A percentile compares a stretch with the other conserved stretches of the same genome.
phyloP scores from a whole-genome alignment of 2,797 vertebrate genomes.

The Benthosema pterotum region DNA sequence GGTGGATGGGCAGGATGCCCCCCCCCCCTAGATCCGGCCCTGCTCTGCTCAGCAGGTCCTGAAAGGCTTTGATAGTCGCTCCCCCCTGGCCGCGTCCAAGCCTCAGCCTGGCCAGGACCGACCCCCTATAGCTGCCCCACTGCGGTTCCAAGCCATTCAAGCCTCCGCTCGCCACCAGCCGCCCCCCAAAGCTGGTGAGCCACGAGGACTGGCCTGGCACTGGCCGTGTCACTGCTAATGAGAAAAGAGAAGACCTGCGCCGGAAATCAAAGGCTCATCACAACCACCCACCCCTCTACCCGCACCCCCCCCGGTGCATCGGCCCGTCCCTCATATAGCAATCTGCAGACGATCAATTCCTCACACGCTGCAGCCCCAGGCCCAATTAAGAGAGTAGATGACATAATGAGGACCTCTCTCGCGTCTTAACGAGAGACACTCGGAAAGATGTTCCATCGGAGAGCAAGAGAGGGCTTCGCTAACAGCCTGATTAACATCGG shows the following conservation, averaged over 20 bases:
- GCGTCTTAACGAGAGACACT: constrained; percentile 55
- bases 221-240: constrained; percentile 64
- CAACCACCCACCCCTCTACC: constrained; percentile 45
- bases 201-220: constrained; percentile 28
- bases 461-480: constrained; percentile 48
- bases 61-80: constrained; percentile 71
- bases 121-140: too few species aligned
- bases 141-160: too few species aligned
- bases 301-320: constrained; percentile 2
- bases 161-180: too few species aligned
- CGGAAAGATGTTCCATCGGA: constrained; percentile 36
- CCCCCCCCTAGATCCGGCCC: constrained; percentile 10
- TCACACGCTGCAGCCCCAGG: constrained; percentile 42
- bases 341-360: constrained; percentile 61
- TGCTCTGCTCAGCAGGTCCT: constrained; percentile 60
- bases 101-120: constrained; percentile 51
- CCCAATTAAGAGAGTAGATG: constrained; percentile 57
- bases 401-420: constrained; percentile 59
- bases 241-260: constrained; percentile 58
- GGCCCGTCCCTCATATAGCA: constrained; percentile 33
- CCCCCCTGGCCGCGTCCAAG: constrained; percentile 42
- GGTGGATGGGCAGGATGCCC: too few species aligned
- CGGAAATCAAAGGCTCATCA: constrained; percentile 64
- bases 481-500: constrained; percentile 44
- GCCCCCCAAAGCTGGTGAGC: too few species aligned